phyloP scores from a whole-genome alignment of 2,113 vertebrate genomes.

The Pterocles orientalis region DNA sequence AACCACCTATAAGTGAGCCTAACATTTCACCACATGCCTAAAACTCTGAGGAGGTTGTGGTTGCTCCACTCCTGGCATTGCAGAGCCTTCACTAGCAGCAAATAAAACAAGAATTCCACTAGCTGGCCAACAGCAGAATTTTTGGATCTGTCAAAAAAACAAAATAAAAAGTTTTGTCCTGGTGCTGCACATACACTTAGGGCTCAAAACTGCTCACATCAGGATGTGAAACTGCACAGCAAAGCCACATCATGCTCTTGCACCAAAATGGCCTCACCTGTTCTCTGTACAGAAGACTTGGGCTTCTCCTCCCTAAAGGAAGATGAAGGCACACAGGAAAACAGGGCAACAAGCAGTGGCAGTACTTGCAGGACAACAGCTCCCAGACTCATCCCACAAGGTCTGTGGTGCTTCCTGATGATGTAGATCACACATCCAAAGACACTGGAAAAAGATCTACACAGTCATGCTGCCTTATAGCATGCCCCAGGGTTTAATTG shows the following conservation, averaged over 20 bases:
- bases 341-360: not conserved
- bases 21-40: not conserved
- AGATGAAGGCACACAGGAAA: not conserved
- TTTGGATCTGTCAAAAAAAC: not conserved
- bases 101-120: not conserved
- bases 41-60: not conserved
- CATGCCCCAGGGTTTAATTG: not conserved
- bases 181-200: fast-evolving
- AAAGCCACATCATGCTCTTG: not conserved
- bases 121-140: not conserved
- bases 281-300: not conserved
- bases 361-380: not conserved
- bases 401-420: not conserved
- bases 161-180: not conserved
- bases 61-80: not conserved
- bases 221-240: not conserved
- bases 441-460: not conserved
- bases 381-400: not conserved
- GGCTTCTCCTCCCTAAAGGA: not conserved
- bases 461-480: not conserved
- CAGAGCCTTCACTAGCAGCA: not conserved
- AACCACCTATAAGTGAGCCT: not conserved
- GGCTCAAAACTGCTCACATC: not conserved
- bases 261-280: not conserved
- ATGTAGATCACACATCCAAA: not conserved